Percentiles rank a stretch among this genome's conserved stretches.
Conservation (phyloP, 2,113 vertebrate genomes). For the Ornithorhynchus anatinus region DNA sequence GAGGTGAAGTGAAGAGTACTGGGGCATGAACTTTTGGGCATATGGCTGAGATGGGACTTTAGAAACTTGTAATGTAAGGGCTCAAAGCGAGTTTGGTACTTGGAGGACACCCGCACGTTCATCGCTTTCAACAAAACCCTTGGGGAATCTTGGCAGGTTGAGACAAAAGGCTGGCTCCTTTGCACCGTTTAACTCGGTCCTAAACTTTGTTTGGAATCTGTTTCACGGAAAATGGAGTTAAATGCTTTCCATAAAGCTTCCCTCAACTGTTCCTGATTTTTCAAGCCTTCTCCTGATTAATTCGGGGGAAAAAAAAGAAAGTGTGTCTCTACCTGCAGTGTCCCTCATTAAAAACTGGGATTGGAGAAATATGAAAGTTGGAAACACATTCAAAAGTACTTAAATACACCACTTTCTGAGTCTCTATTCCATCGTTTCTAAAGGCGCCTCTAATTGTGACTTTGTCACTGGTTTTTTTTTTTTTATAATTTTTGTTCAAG, state of each 20-base stretch:
- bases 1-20: too few relatives aligned
- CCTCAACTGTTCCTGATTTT: slow-evolving; percentile 55
- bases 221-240: slow-evolving; percentile 39
- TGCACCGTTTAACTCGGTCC: neutral
- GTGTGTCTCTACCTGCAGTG: slow-evolving; percentile 45
- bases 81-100: too few relatives aligned
- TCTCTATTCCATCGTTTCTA: slow-evolving; percentile 57
- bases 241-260: slow-evolving; percentile 28
- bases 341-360: slow-evolving; percentile 68
- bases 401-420: slow-evolving; percentile 55
- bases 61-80: too few relatives aligned
- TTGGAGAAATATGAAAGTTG: slow-evolving; percentile 52
- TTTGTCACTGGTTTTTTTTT: slow-evolving; percentile 23
- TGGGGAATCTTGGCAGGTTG: neutral
- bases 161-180: slow-evolving; percentile 39
- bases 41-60: too few relatives aligned
- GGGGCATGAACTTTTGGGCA: too few relatives aligned
- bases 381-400: slow-evolving; percentile 52
- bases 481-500: slow-evolving; percentile 41
- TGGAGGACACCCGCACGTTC: too few relatives aligned
- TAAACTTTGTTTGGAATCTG: slow-evolving; percentile 40
- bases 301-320: slow-evolving; percentile 48
- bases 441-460: slow-evolving; percentile 56
- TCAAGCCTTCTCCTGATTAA: slow-evolving; percentile 51
- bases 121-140: neutral